Percentiles rank a stretch among this genome's conserved stretches.
Evolutionary conservation across 2,888 invertebrate genomes (phyloP).

Genomic region (Timema podura): DNA sequence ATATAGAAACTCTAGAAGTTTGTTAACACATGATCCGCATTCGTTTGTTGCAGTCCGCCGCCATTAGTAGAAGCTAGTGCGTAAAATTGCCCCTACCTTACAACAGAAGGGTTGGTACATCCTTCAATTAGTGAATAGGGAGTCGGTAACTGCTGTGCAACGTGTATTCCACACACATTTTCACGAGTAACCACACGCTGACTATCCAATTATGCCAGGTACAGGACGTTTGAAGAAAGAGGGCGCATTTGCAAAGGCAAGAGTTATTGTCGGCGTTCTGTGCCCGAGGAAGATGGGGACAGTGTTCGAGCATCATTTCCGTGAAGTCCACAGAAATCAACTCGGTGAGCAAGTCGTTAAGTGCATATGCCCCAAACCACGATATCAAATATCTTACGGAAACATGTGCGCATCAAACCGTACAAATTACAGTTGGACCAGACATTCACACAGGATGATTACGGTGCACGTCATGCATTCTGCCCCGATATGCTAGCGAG

Average conservation of each 20-base stretch:
- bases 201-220: not conserved
- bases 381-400: not conserved
- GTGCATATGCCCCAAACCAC: not conserved
- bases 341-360: not conserved
- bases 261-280: not conserved
- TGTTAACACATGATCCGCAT: not conserved
- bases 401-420: not conserved
- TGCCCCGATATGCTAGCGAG: slow-evolving; percentile 4
- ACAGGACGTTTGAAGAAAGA: not conserved
- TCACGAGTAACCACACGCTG: not conserved
- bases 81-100: not conserved
- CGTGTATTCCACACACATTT: not conserved
- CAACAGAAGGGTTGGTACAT: not conserved
- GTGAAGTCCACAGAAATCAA: not conserved
- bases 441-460: not conserved
- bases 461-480: not conserved
- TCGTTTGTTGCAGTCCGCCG: not conserved
- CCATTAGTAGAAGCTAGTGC: not conserved
- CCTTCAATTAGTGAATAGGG: not conserved
- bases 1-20: not conserved
- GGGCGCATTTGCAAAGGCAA: not conserved
- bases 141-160: not conserved
- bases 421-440: not conserved
- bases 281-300: not conserved
- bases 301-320: not conserved